Conservation (phyloP, 1,140 invertebrate species). For the Drosophila kikkawai region DNA sequence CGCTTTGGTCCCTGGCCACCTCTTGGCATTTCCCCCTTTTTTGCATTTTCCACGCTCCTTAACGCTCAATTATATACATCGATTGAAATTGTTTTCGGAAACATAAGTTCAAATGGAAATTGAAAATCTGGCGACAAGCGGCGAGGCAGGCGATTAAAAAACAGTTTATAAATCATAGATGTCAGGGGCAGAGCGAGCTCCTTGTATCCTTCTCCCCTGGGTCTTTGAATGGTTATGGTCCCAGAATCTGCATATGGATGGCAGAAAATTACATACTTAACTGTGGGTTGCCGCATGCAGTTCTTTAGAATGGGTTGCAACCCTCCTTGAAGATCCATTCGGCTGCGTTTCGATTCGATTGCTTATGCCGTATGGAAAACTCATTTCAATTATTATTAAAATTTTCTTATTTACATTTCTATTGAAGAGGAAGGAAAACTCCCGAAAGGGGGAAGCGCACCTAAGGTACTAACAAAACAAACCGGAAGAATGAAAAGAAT, state of each 20-base stretch:
- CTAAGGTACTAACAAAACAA: conserved; percentile 46
- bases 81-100: conserved; percentile 58
- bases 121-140: conserved; percentile 30
- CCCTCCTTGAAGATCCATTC: conserved; percentile 20
- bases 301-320: conserved; percentile 36
- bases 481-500: conserved; percentile 36
- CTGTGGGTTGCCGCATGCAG: conserved; percentile 75
- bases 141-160: conserved; percentile 56
- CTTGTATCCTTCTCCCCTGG: not conserved
- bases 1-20: not conserved
- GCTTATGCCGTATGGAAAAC: conserved; percentile 39
- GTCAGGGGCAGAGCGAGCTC: conserved; percentile 25
- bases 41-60: conserved; percentile 43
- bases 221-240: conserved; percentile 1
- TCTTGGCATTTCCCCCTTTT: conserved; percentile 25
- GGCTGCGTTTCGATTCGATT: conserved; percentile 20
- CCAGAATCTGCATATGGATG: conserved; percentile 57
- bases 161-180: conserved; percentile 77
- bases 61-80: conserved; percentile 60
- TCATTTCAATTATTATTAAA: conserved; percentile 82
- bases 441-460: conserved; percentile 34
- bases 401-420: conserved; percentile 80
- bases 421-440: conserved; percentile 52
- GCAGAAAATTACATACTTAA: conserved; percentile 58
- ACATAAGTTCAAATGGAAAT: conserved; percentile 32